Evolutionary conservation across 2,797 vertebrate genomes (phyloP).

Genomic region (Peromyscus aztecus): DNA sequence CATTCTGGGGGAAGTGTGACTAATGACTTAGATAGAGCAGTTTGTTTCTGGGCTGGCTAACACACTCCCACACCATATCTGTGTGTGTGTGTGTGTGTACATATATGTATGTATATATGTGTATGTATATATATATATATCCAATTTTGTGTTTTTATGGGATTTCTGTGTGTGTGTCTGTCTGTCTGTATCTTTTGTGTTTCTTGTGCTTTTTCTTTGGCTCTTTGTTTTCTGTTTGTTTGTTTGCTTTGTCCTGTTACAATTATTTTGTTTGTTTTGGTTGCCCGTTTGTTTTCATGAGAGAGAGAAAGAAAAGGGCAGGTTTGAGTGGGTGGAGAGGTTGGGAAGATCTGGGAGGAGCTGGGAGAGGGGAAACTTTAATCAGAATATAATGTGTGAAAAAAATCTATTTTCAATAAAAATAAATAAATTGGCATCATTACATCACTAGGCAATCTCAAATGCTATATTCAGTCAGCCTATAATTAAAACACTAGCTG

Average conservation of each 20-base stretch:
- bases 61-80: neutral
- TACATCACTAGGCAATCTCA: neutral
- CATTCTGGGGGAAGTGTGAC: neutral
- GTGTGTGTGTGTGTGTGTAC: neutral
- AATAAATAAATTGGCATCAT: neutral
- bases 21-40: neutral
- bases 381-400: too few species aligned
- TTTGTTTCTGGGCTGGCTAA: neutral
- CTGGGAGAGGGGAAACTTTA: neutral
- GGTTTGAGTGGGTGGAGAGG: neutral
- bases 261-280: neutral
- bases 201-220: neutral
- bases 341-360: neutral
- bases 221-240: neutral
- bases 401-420: neutral
- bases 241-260: neutral
- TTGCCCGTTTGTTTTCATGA: neutral
- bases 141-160: neutral
- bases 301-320: neutral
- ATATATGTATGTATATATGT: neutral
- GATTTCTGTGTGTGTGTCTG: neutral
- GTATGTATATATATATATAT: neutral
- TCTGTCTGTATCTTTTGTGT: neutral
- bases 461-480: neutral
- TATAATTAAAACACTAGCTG: conserved; percentile 53